Evolutionary conservation across 1,140 invertebrate species (phyloP), one percentile per base, ranked within the genome.

Genomic region (Wiebesia pumilae): DNA sequence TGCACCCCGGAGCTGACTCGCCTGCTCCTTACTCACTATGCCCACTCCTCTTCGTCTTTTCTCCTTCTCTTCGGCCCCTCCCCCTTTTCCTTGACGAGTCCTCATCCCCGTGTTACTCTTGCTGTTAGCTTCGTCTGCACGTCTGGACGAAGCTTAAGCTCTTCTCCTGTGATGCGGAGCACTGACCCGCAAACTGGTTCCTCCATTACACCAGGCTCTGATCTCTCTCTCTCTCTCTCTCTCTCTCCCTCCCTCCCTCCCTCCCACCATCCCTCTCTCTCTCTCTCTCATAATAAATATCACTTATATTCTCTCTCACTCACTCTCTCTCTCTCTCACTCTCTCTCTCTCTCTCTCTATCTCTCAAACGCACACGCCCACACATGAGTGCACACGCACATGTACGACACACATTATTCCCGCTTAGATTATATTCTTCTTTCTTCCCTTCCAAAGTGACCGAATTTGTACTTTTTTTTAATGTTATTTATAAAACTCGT

Each of bases 141-240:
- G 80, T 67, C 80, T 81, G 58, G 80, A 65, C 40, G 54, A 80
- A 40, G 58, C 80, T 67, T 40, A 84, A 54, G 85, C 75, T 83
- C 83, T 71, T 73, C 58, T 62, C 73, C 51, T 69, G 43, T 84
- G 58, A 80, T 81, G 75, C 81, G 67, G 81, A 79, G 86, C 86
- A 87, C 86, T 84, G 86, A 87, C 86, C 81, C 86, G 82, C 81
- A 83, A 84, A 87, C 86, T 87, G 82, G 86, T 87, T 87, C 85
- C 79, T 82, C 71, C 80, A 86, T 86, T 82, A 82, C 77, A 81
- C 71, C 81, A 43, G 33, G 51, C 77, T 67, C 58, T 65, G 24
- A 38, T 83, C 65, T 78, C 62, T 73, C 62, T 79, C 71, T 67
- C 75, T 67, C 40, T 47, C 75, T 67, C 62, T 62, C 75, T 62